Evolutionary conservation across 2,113 vertebrate genomes (phyloP), one percentile per base, ranked within the genome.

Genomic region (Scatophagus argus): DNA sequence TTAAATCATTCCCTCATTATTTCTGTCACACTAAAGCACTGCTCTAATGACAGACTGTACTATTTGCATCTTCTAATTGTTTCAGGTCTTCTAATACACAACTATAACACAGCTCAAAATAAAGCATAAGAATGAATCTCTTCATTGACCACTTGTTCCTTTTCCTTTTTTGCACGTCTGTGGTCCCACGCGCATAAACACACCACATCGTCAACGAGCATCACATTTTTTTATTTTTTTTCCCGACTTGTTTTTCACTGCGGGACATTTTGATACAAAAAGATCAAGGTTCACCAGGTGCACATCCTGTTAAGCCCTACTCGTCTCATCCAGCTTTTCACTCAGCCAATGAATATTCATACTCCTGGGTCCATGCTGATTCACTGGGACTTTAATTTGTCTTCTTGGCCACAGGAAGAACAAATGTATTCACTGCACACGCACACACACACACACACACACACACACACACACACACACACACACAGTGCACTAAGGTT

Each of bases 301-400:
- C 91, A 80, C 61, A 59, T 84, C 76, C 87, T 34, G 82, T 63
- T 91, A 91, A 91, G 84, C 88, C 89, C 66, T 77, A 29, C 81
- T 89, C 67, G 25, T 84, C 91, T 88, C 85, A 63, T 86, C 77
- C 46, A 71, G 79, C 75, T 71, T 77, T 83, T 88, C 85, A 86
- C 80, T 82, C 85, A 80, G 76, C 47, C 86, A 36, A 91, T 93
- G 89, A 91, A 93, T 93, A 93, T 93, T 91, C 88, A 94, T 92
- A 82, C 72, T 65, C 46, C 70, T 54, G 51, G 41, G 38, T 72
- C 63, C 64, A 47, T 8, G 52, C 81, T 68, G 36, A 36, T 78
- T 82, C 88, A 69, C 81, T 81, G 17, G 62, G 32, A 64, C 79
- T 67, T 75, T 64, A 58, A 86, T 83, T 63, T 82, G 83, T 79